A percentile compares a stretch with the other conserved stretches of the same genome.
phyloP scores from a whole-genome alignment of 2,797 vertebrate species.

The Sparidentex hasta region DNA sequence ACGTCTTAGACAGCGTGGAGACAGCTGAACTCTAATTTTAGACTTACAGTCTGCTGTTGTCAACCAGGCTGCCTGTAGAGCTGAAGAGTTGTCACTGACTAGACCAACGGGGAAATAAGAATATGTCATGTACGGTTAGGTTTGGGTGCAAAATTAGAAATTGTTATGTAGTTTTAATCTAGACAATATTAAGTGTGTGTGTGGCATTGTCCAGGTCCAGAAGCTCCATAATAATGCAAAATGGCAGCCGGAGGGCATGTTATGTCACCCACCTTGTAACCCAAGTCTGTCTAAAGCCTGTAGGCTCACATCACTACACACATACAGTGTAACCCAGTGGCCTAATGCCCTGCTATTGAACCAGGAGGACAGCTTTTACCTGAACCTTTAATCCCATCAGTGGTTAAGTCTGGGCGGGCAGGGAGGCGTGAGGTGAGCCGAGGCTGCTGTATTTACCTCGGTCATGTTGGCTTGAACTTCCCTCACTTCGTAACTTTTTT shows the following conservation, averaged over 20 bases:
- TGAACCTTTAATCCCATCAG: constrained; percentile 58
- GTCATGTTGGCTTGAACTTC: neutral
- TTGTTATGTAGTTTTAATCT: neutral
- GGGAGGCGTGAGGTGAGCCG: constrained; percentile 16
- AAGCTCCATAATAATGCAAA: constrained; percentile 3
- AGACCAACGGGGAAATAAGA: constrained; percentile 18
- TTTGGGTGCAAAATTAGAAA: neutral
- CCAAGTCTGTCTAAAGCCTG: constrained; percentile 22
- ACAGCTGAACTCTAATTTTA: constrained; percentile 64
- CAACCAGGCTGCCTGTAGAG: constrained; percentile 44
- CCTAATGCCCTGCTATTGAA: constrained; percentile 49
- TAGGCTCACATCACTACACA: constrained; percentile 12
- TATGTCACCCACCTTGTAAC: constrained; percentile 17
- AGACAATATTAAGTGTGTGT: neutral
- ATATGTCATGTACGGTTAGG: neutral
- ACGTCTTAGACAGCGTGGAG: constrained; percentile 36
- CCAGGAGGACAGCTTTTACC: constrained; percentile 30
- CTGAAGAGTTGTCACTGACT: constrained; percentile 15
- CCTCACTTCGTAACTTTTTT: neutral
- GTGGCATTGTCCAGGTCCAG: neutral
- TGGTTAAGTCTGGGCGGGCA: neutral
- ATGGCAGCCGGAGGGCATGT: constrained; percentile 23
- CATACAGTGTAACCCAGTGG: constrained; percentile 30
- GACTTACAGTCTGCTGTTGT: constrained; percentile 57
- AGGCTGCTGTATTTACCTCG: neutral